phyloP scores from a whole-genome alignment of 2,888 invertebrate genomes.

The Cerceris rybyensis region DNA sequence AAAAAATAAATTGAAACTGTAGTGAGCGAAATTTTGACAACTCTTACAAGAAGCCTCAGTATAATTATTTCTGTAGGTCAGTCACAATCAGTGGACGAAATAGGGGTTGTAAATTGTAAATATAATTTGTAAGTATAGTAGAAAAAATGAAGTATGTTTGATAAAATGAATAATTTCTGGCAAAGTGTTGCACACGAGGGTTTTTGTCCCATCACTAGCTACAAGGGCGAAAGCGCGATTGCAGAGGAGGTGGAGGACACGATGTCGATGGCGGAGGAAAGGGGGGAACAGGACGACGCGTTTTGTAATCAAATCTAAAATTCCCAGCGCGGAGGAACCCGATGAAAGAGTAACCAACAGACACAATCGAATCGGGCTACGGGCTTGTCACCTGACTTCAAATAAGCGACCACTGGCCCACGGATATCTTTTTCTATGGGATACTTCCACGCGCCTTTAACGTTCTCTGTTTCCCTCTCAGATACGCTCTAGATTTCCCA shows the following conservation, averaged over 20 bases:
- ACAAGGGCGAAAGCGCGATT: conserved; percentile 44
- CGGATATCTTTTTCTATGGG: conserved; percentile 15
- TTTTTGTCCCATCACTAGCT: conserved; percentile 39
- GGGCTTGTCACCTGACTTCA: conserved; percentile 70
- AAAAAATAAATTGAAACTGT: no score
- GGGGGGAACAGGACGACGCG: conserved; percentile 45
- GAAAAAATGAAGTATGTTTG: background rate
- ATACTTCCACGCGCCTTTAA: conserved; percentile 28
- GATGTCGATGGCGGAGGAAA: conserved; percentile 28
- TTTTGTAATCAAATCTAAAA: conserved; percentile 76
- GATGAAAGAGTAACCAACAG: conserved; percentile 76
- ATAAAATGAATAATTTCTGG: background rate
- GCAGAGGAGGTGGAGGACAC: conserved; percentile 39
- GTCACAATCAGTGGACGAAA: no score
- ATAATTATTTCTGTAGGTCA: no score
- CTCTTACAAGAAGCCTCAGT: no score
- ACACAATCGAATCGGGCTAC: conserved; percentile 73
- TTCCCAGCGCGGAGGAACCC: conserved; percentile 73
- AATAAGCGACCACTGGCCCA: conserved; percentile 71
- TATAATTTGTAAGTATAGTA: no score
- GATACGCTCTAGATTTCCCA: conserved; percentile 56
- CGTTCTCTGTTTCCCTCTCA: background rate
- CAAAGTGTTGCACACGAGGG: conserved; percentile 3
- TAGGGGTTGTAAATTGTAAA: no score
- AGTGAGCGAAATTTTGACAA: no score